phyloP scores from a whole-genome alignment of 2,113 vertebrate genomes.

The Urocynchramus pylzowi region DNA sequence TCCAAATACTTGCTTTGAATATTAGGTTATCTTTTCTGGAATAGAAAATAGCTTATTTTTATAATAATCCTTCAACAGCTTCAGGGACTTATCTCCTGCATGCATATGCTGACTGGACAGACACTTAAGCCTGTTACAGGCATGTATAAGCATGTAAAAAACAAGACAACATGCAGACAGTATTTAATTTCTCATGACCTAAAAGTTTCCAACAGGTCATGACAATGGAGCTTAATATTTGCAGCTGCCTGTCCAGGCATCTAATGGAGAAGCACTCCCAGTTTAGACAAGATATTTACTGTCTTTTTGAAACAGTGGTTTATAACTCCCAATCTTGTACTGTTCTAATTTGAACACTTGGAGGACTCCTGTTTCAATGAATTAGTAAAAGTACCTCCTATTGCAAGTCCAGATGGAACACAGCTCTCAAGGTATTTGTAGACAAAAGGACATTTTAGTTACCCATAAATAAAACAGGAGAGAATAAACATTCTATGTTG shows the following conservation, averaged over 20 bases:
- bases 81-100: neutral
- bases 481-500: neutral
- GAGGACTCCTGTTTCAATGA: neutral
- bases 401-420: neutral
- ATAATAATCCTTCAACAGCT: neutral
- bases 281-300: neutral
- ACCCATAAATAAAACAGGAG: neutral
- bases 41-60: neutral
- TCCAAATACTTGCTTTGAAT: neutral
- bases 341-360: neutral
- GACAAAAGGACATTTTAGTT: neutral
- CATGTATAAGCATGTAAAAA: neutral
- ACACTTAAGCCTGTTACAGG: neutral
- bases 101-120: neutral
- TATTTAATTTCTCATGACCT: neutral
- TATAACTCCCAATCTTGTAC: neutral
- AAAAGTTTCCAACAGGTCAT: neutral
- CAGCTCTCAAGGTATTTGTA: neutral
- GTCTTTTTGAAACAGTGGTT: neutral
- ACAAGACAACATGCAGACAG: neutral
- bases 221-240: neutral
- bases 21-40: neutral
- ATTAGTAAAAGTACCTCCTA: neutral
- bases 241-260: neutral
- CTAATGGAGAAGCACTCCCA: neutral